Evolutionary conservation across 2,113 vertebrate species (phyloP).

Genomic region (Carollia perspicillata): DNA sequence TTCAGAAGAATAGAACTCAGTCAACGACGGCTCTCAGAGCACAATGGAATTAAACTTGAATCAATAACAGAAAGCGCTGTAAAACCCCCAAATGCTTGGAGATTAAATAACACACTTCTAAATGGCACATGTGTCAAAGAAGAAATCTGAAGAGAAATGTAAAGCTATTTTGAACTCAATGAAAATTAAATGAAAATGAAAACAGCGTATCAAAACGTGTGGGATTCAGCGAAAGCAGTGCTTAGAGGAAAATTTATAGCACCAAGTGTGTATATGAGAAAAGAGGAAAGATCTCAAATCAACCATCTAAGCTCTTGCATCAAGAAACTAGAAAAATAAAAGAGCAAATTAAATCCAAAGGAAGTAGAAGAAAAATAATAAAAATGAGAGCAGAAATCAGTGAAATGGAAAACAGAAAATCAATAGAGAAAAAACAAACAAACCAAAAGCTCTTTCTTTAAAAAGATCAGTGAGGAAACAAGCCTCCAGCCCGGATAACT

Average conservation of each 20-base stretch:
- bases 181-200: background rate
- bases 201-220: background rate
- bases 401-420: background rate
- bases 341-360: background rate
- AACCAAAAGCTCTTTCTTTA: background rate
- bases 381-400: background rate
- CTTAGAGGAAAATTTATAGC: background rate
- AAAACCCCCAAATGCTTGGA: background rate
- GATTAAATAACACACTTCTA: background rate
- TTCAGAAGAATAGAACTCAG: background rate
- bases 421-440: background rate
- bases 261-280: background rate
- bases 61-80: background rate
- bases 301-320: background rate
- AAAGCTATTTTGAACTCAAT: background rate
- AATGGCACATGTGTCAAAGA: background rate
- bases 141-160: background rate
- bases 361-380: background rate
- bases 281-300: background rate
- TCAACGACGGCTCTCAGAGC: background rate
- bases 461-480: background rate
- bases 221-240: background rate
- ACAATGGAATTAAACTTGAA: background rate
- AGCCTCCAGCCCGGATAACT: background rate
- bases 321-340: background rate